Evolutionary conservation across 2,888 invertebrate species (phyloP).

Genomic region (Pseudanteris insignis): DNA sequence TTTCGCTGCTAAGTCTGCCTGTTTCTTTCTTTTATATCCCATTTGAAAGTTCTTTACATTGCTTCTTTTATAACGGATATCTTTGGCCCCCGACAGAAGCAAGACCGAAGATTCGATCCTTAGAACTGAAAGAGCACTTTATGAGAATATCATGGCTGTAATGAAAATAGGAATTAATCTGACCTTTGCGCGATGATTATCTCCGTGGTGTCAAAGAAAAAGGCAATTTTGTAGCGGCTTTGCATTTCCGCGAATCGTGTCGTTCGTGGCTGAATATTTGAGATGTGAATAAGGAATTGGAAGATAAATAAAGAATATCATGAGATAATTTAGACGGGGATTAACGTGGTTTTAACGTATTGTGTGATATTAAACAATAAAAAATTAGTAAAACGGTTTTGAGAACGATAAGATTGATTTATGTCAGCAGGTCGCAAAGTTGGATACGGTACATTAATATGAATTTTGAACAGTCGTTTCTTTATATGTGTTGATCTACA

Average conservation of each 20-base stretch:
- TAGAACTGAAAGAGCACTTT: slow-evolving; percentile 27
- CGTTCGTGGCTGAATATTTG: background rate
- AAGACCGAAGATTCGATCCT: slow-evolving; percentile 30
- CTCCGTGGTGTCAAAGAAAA: slow-evolving; percentile 17
- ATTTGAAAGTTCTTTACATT: slow-evolving; percentile 32
- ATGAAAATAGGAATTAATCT: slow-evolving; percentile 39
- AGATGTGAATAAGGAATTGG: too few species aligned
- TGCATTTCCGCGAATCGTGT: slow-evolving; percentile 8
- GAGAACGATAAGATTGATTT: too few species aligned
- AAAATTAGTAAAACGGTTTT: too few species aligned
- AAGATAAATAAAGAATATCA: too few species aligned
- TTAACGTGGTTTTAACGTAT: too few species aligned
- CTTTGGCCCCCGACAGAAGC: slow-evolving; percentile 25
- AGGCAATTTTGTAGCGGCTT: slow-evolving; percentile 16
- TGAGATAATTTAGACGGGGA: too few species aligned
- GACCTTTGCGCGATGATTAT: slow-evolving; percentile 26
- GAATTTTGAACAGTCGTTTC: too few species aligned
- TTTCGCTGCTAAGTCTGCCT: slow-evolving; percentile 1
- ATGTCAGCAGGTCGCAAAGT: too few species aligned
- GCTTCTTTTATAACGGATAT: slow-evolving; percentile 36
- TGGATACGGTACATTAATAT: too few species aligned
- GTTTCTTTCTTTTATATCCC: slow-evolving; percentile 12
- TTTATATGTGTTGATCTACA: too few species aligned
- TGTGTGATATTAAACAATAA: too few species aligned
- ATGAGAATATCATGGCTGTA: slow-evolving; percentile 28